Base-by-base conservation (phyloP, 2,113 vertebrate genomes). In the Alligator sinensis region DNA sequence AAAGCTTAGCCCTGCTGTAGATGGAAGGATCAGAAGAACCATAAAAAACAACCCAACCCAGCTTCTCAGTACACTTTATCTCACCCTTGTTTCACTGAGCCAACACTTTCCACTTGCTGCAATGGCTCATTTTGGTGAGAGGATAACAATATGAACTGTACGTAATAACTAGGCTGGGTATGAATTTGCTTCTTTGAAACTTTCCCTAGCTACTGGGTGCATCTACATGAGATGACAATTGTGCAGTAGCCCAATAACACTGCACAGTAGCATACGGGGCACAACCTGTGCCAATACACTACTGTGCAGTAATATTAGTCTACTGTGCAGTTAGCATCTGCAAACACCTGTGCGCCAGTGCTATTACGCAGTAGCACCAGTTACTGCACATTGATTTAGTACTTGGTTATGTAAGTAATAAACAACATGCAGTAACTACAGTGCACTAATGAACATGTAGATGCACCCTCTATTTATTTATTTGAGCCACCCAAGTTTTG, bases 111-210 rank as follows among this genome's bases (percentile, higher is more conserved):
- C n/a, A 54, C 55, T 24, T 17, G 11, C 55, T 84, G 58, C 28
- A 3, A 25, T 59, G 27, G 55, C 58, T 74, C 58, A 5, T 0
- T 18, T n/a, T 63, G 11, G 2, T 10, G 4, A 76, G 9, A 12
- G 28, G 17, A 24, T 81, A 74, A 28, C 30, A n/a, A 6, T 10
- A 25, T 63, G 15, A 8, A 38, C 15, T 17, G 80, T 72, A 18
- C 12, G 62, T 17, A 27, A 13, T 28, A 6, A 21, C 88, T 59
- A 54, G 8, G 34, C 66, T 59, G 58, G 58, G 82, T 59, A 86
- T 0, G 2, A 76, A n/a, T 3, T 21, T 64, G 9, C 2, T 3
- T 17, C 63, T 93, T 61, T 18, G n/a, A 47, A 1, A 9, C 28
- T 21, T 80, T 30, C 57, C 75, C 16, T 59, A 57, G 47, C 47